phyloP scores from a whole-genome alignment of 1,140 invertebrate species.

The Euwallacea similis region DNA sequence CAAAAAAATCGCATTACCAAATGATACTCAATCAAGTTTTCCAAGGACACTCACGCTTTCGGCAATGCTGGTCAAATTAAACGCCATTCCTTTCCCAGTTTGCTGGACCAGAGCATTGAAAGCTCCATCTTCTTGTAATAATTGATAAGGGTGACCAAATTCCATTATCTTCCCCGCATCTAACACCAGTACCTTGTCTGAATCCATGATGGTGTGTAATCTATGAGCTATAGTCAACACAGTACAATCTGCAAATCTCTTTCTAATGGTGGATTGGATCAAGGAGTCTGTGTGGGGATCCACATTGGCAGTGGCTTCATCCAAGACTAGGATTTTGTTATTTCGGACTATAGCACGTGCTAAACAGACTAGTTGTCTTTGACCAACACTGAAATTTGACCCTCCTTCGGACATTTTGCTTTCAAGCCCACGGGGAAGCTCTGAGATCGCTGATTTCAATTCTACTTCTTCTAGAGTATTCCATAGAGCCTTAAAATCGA shows the following conservation, averaged over 20 bases:
- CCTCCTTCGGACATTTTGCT: constrained; percentile 65
- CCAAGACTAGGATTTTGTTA: constrained; percentile 65
- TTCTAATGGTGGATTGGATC: constrained; percentile 64
- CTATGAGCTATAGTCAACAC: constrained; percentile 76
- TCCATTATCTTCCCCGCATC: constrained; percentile 59
- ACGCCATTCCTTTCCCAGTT: constrained; percentile 62
- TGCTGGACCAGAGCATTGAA: constrained; percentile 68
- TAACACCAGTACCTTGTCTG: constrained; percentile 62
- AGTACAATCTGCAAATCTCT: constrained; percentile 64
- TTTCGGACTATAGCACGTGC: constrained; percentile 65
- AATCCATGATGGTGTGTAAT: constrained; percentile 71
- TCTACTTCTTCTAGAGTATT: constrained; percentile 77
- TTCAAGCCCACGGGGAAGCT: constrained; percentile 50
- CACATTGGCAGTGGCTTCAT: constrained; percentile 68
- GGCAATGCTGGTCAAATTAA: not conserved
- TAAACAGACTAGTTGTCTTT: constrained; percentile 61
- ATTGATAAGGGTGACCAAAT: constrained; percentile 61
- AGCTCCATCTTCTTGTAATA: constrained; percentile 58
- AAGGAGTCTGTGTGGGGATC: constrained; percentile 64
- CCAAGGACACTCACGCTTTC: not conserved
- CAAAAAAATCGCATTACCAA: too few relatives aligned
- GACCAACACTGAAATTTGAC: constrained; percentile 59
- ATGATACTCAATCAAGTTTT: too few relatives aligned
- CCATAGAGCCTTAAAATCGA: constrained; percentile 65
- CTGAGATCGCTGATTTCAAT: constrained; percentile 60